A percentile compares a stretch with the other conserved stretches of the same genome.
Conservation (phyloP, 2,113 vertebrate genomes). For the Spizaetus ornatus region DNA sequence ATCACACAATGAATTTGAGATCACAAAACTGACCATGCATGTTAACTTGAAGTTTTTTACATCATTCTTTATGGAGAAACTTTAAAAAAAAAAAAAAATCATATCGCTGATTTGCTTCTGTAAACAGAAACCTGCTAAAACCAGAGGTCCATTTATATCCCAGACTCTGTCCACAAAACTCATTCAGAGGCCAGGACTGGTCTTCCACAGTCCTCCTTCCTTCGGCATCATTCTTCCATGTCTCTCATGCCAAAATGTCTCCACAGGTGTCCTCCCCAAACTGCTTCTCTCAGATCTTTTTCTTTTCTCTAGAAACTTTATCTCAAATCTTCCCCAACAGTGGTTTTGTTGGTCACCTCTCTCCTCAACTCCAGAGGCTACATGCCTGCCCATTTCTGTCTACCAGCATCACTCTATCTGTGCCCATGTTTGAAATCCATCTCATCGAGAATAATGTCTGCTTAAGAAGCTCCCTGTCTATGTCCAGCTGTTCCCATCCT, state of each 20-base stretch:
- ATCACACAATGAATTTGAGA: neutral
- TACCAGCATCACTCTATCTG: neutral
- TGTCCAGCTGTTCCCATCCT: slow-evolving; percentile 36
- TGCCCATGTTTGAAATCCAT: neutral
- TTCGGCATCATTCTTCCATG: neutral
- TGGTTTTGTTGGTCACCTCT: neutral
- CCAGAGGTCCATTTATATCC: neutral
- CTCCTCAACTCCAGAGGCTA: neutral
- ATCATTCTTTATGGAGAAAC: neutral
- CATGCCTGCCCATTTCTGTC: neutral
- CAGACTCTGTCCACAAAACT: neutral
- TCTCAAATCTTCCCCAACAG: neutral
- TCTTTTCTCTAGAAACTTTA: neutral
- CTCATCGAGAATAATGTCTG: neutral
- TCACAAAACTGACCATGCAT: neutral
- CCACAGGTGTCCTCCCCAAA: neutral
- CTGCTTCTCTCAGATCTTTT: neutral
- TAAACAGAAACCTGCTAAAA: neutral
- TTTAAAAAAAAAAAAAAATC: neutral
- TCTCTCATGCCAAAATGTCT: neutral
- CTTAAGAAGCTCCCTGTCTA: neutral
- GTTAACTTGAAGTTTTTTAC: neutral
- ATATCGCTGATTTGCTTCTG: neutral
- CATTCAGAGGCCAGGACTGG: neutral
- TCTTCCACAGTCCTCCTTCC: neutral